Conservation (phyloP, 2,113 vertebrate species). For the Empidonax traillii region DNA sequence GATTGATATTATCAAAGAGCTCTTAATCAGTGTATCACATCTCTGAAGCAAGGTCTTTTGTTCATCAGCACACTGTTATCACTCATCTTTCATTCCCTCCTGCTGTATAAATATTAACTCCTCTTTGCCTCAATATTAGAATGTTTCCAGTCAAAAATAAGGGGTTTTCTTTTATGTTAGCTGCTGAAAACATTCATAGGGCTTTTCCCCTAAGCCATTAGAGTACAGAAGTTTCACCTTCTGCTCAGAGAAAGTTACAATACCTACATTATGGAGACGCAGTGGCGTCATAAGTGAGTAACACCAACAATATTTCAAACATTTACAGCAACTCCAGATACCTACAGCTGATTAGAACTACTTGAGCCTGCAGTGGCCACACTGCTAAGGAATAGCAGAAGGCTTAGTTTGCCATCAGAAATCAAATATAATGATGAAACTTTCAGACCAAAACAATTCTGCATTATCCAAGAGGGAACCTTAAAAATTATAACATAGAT, state of each 20-base stretch:
- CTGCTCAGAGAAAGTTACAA: neutral
- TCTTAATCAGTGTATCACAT: neutral
- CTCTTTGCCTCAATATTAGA: neutral
- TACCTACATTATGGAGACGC: neutral
- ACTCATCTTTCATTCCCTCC: neutral
- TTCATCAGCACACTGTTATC: neutral
- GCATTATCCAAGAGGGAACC: neutral
- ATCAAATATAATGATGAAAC: neutral
- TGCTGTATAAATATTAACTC: neutral
- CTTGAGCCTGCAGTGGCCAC: neutral
- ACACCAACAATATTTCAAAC: neutral
- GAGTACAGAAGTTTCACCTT: neutral
- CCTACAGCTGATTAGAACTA: neutral
- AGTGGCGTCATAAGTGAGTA: neutral
- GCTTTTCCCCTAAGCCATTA: neutral
- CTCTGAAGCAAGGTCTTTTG: neutral
- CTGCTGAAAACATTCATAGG: neutral
- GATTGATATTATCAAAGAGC: neutral
- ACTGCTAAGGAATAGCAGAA: neutral
- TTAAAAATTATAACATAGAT: neutral
- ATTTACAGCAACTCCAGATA: neutral
- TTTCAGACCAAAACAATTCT: neutral
- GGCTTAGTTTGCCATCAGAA: neutral
- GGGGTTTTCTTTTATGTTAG: accelerated
- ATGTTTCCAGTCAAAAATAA: neutral